phyloP scores from a whole-genome alignment of 2,113 vertebrate genomes.

The Himantopus leucocephalus region DNA sequence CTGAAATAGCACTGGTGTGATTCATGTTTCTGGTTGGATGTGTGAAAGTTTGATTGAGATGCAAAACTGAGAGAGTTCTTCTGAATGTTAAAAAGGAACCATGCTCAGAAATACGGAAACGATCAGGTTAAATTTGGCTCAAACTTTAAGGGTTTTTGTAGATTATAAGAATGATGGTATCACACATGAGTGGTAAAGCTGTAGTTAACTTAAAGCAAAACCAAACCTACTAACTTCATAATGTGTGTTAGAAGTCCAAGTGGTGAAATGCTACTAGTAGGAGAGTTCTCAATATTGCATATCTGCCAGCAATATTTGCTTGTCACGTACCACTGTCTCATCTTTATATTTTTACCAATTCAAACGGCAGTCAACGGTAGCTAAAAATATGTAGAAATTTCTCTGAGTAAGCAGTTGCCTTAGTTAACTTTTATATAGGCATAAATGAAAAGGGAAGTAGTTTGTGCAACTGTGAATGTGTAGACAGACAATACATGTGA shows the following conservation, averaged over 20 bases:
- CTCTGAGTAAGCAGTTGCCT: conserved; percentile 28
- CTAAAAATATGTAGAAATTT: conserved; percentile 37
- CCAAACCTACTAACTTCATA: background rate
- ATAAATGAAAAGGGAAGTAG: conserved; percentile 34
- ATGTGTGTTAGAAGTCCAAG: background rate
- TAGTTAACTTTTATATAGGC: conserved; percentile 16
- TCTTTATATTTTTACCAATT: conserved; percentile 12
- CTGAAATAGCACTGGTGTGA: conserved; percentile 49
- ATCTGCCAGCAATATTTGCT: background rate
- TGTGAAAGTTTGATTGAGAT: conserved; percentile 56
- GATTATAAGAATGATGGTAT: background rate
- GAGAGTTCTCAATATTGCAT: background rate
- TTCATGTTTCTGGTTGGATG: conserved; percentile 53
- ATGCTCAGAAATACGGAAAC: background rate
- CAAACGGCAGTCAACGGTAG: background rate
- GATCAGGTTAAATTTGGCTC: background rate
- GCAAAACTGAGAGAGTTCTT: conserved; percentile 22
- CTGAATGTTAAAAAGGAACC: conserved; percentile 39
- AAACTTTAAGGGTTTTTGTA: background rate
- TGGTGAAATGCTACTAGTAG: background rate
- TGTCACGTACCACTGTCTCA: background rate
- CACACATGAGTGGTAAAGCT: background rate
- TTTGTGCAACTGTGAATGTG: background rate
- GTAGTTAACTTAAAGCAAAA: background rate
- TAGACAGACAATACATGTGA: background rate